Conservation (phyloP, 2,113 vertebrate species). For the Agelaius tricolor region DNA sequence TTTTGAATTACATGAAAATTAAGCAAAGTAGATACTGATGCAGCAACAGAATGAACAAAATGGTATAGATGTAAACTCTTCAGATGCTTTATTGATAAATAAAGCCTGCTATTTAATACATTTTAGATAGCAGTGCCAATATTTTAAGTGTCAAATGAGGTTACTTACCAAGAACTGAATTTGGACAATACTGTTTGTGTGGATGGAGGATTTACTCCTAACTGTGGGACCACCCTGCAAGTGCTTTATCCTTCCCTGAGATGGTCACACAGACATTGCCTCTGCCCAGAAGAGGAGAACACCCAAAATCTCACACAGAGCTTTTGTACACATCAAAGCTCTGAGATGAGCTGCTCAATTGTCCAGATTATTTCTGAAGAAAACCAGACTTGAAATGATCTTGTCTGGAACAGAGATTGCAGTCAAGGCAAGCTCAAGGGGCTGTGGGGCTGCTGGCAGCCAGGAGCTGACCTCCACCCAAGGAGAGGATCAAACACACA, state of each 20-base stretch:
- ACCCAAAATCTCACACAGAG: not conserved
- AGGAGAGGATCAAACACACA: not conserved
- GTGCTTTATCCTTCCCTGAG: not conserved
- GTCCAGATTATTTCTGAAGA: not conserved
- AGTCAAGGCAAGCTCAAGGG: not conserved
- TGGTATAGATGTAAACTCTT: not conserved
- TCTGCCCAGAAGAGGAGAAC: not conserved
- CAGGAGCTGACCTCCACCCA: not conserved
- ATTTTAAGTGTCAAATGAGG: not conserved
- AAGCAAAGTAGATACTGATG: not conserved
- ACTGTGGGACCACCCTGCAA: not conserved
- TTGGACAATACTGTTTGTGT: not conserved
- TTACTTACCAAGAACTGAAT: not conserved
- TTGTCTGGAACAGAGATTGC: accelerated
- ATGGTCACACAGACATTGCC: not conserved
- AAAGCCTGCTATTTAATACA: not conserved
- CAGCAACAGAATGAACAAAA: not conserved
- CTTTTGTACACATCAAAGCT: not conserved
- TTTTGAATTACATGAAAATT: not conserved
- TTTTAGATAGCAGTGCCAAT: not conserved
- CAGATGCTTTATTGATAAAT: not conserved
- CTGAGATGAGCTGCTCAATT: not conserved
- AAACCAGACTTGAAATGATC: not conserved
- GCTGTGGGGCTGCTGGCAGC: not conserved
- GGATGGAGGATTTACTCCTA: not conserved